Evolutionary conservation across 2,888 invertebrate genomes (phyloP).

Genomic region (Mythimna albipuncta): DNA sequence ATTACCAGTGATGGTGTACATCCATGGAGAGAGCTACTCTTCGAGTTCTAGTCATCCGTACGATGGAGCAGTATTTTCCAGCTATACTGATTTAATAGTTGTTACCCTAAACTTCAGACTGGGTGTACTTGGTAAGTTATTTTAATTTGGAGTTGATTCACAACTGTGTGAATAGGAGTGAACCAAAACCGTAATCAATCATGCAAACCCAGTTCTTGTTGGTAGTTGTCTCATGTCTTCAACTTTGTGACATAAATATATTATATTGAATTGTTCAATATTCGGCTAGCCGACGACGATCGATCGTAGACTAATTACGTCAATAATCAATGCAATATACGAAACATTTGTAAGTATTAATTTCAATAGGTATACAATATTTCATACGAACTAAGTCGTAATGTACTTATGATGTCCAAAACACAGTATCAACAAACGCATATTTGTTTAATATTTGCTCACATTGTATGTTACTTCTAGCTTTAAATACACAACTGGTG

Average conservation of each 20-base stretch:
- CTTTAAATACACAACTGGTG: not conserved
- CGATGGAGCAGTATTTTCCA: constrained; percentile 98
- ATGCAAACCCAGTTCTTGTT: too few species aligned
- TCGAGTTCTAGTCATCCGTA: constrained; percentile 99
- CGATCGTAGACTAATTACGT: too few species aligned
- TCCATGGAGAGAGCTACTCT: constrained; percentile 97
- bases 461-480: not conserved
- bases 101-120: constrained; percentile 99
- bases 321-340: too few species aligned
- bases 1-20: constrained; percentile 95
- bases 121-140: constrained; percentile 94
- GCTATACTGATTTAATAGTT: constrained; percentile 97
- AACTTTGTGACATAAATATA: too few species aligned
- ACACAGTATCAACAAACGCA: not conserved
- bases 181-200: too few species aligned
- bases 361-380: not conserved
- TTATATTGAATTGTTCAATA: too few species aligned
- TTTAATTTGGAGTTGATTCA: not conserved
- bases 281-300: too few species aligned
- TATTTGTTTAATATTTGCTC: not conserved
- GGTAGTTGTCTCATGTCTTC: too few species aligned
- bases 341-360: too few species aligned
- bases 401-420: not conserved
- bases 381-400: not conserved
- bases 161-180: too few species aligned